A percentile compares a stretch with the other conserved stretches of the same genome.
Conservation (phyloP, 2,113 vertebrate species). For the Dasypus novemcinctus region DNA sequence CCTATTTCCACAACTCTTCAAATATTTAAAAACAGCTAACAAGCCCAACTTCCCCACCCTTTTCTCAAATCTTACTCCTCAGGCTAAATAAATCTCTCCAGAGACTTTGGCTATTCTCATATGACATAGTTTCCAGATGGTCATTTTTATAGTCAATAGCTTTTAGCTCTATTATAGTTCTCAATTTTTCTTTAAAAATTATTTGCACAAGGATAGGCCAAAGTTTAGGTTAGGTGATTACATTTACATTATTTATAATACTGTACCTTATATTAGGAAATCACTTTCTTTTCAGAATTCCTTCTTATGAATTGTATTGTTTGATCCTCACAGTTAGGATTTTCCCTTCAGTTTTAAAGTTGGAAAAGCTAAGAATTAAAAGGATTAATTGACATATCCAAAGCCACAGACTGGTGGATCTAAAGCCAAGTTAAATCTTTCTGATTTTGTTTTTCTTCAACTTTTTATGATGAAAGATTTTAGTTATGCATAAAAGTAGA, state of each 20-base stretch:
- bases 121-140: background rate
- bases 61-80: background rate
- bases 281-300: background rate
- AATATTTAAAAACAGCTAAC: background rate
- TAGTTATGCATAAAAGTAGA: background rate
- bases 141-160: background rate
- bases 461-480: background rate
- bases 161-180: background rate
- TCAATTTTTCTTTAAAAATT: constrained; percentile 8
- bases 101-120: background rate
- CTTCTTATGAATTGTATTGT: background rate
- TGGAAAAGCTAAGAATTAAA: background rate
- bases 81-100: background rate
- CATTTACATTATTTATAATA: background rate
- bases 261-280: background rate
- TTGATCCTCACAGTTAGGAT: background rate
- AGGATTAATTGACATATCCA: background rate
- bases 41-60: background rate
- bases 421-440: background rate
- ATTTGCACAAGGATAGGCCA: background rate
- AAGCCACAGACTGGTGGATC: background rate
- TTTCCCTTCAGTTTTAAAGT: background rate
- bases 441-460: background rate
- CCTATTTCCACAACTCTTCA: background rate
- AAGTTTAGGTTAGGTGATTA: background rate